These are phyloP conservation scores for Phoxinus dragarum DNA, from an alignment of 2,797 vertebrate species.

Conservation along the genomic window DNA sequence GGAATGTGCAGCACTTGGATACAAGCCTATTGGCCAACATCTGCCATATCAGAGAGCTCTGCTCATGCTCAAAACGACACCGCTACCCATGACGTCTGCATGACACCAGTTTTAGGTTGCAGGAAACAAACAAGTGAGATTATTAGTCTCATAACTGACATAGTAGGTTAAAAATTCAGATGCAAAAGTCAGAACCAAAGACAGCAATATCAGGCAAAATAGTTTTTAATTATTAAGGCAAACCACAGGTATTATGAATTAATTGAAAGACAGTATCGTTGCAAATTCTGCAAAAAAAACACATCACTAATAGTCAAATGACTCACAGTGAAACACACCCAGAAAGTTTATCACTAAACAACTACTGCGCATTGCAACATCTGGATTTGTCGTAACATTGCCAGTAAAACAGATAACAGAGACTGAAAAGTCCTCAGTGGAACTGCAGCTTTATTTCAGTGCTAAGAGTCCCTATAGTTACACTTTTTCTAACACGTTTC, in stretches of 20 bases:
- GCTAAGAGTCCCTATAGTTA: conserved; percentile 14
- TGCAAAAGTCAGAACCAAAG: background rate
- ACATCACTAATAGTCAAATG: background rate
- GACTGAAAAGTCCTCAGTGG: background rate
- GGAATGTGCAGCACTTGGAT: conserved; percentile 47
- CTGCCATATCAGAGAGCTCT: conserved; percentile 24
- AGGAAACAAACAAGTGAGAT: background rate
- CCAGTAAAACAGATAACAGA: background rate
- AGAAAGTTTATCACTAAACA: background rate
- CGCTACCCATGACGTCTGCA: conserved; percentile 9
- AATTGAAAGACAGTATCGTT: background rate
- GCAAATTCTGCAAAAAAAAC: background rate
- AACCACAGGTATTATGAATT: background rate
- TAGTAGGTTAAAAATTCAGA: background rate
- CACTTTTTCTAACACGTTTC: conserved; percentile 27
- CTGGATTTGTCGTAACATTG: background rate
- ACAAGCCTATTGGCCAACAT: conserved; percentile 7
- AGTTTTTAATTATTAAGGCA: background rate
- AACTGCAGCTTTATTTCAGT: conserved; percentile 4
- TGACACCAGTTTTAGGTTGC: conserved; percentile 14
- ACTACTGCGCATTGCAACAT: background rate
- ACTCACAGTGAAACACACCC: conserved; percentile 25
- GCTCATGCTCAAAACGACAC: conserved; percentile 35
- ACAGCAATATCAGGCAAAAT: background rate
- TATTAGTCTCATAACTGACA: background rate